Evolutionary conservation across 1,140 invertebrate genomes (phyloP).

Genomic region (Lasioglossum albipes): DNA sequence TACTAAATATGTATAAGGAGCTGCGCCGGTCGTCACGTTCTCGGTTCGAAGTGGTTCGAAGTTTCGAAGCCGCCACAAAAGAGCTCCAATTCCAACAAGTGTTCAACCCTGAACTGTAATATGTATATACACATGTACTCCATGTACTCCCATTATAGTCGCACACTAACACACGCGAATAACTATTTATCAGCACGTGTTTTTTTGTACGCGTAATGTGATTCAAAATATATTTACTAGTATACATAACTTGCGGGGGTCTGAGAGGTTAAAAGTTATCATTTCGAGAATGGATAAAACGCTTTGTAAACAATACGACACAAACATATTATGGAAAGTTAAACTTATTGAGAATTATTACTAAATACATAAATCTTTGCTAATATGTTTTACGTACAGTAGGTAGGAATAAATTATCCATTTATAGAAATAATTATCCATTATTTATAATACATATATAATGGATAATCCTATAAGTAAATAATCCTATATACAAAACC

Average conservation of each 20-base stretch:
- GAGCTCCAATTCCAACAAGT: slow-evolving; percentile 28
- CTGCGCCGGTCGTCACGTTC: not conserved
- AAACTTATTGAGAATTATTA: not conserved
- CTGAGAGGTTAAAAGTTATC: slow-evolving; percentile 48
- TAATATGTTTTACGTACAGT: not conserved
- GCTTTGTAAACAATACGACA: not conserved
- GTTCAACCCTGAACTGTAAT: not conserved
- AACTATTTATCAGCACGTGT: not conserved
- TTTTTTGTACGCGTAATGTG: not conserved
- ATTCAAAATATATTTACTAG: slow-evolving; percentile 18
- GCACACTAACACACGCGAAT: not conserved
- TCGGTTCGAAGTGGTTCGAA: too few species aligned
- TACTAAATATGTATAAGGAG: not conserved
- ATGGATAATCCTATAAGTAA: too few species aligned
- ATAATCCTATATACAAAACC: too few species aligned
- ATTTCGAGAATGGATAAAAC: slow-evolving; percentile 27
- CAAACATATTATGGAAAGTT: not conserved
- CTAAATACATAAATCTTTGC: not conserved
- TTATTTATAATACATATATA: too few species aligned
- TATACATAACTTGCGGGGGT: slow-evolving; percentile 21
- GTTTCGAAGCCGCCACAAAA: not conserved
- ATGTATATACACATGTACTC: too few species aligned
- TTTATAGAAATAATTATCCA: not conserved
- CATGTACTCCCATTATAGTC: slow-evolving; percentile 1
- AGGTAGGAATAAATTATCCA: not conserved